Conservation (phyloP, 2,113 vertebrate genomes). For the Pagrus major region DNA sequence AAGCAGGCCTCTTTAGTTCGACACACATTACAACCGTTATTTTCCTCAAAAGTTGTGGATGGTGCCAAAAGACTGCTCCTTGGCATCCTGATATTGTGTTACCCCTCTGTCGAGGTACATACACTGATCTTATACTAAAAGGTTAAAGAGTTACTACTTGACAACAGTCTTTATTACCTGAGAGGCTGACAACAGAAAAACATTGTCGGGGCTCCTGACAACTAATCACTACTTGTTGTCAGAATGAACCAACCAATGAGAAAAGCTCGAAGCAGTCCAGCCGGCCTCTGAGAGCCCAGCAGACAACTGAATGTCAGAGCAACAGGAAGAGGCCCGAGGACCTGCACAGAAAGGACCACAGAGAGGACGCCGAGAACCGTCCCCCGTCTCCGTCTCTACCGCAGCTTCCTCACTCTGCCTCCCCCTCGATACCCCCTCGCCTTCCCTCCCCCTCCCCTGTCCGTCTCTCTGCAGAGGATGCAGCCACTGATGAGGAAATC, state of each 20-base stretch:
- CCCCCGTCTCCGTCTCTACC: slow-evolving; percentile 63
- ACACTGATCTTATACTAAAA: too few species aligned
- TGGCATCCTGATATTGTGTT: too few species aligned
- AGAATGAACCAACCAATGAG: slow-evolving; percentile 73
- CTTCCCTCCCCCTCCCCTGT: slow-evolving; percentile 49
- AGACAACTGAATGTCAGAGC: slow-evolving; percentile 64
- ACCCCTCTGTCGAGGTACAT: too few species aligned
- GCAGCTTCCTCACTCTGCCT: slow-evolving; percentile 52
- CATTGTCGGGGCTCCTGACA: background rate
- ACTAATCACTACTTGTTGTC: slow-evolving; percentile 10
- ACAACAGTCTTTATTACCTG: too few species aligned
- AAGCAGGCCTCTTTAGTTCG: too few species aligned
- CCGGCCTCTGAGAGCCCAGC: slow-evolving; percentile 57
- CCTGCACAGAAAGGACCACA: slow-evolving; percentile 55
- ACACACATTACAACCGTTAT: too few species aligned
- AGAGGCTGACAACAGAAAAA: too few species aligned
- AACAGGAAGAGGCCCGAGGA: slow-evolving; percentile 68
- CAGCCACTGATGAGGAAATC: slow-evolving; percentile 78
- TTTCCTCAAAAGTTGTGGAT: too few species aligned
- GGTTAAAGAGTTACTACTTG: too few species aligned
- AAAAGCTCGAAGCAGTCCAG: slow-evolving; percentile 67
- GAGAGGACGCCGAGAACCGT: slow-evolving; percentile 61
- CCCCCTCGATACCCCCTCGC: slow-evolving; percentile 45
- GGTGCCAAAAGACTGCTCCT: too few species aligned
- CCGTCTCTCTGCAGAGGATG: slow-evolving; percentile 56